phyloP scores from a whole-genome alignment of 1,140 invertebrate species.

The Drosophila bipectinata region DNA sequence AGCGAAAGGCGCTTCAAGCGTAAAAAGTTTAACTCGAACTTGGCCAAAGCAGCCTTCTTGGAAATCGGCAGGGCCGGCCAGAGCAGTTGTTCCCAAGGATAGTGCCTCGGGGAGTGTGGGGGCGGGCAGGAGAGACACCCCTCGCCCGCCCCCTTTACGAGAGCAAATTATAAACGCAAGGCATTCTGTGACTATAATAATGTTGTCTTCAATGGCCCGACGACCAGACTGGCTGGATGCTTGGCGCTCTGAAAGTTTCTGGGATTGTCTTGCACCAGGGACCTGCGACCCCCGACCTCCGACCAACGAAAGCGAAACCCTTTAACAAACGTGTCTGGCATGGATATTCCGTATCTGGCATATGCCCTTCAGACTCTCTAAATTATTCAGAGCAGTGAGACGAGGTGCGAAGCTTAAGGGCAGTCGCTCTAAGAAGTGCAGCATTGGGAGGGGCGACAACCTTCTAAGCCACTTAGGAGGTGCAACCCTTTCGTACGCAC shows the following conservation, averaged over 20 bases:
- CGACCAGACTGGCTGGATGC: slow-evolving; percentile 13
- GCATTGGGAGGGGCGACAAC: background rate
- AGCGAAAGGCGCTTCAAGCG: slow-evolving; percentile 68
- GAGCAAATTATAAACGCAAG: slow-evolving; percentile 68
- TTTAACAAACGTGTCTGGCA: slow-evolving; percentile 47
- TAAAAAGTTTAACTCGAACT: slow-evolving; percentile 73
- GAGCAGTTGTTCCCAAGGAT: slow-evolving; percentile 20
- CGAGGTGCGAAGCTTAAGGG: slow-evolving; percentile 1
- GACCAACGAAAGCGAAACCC: slow-evolving; percentile 36
- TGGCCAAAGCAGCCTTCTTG: slow-evolving; percentile 72
- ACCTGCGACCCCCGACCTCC: background rate
- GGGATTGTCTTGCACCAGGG: slow-evolving; percentile 15
- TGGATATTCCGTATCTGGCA: slow-evolving; percentile 26
- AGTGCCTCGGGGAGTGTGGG: background rate
- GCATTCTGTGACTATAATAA: slow-evolving; percentile 66
- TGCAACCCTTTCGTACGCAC: slow-evolving; percentile 11
- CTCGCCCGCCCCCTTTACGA: slow-evolving; percentile 18
- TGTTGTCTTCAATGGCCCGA: slow-evolving; percentile 35
- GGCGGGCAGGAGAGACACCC: background rate
- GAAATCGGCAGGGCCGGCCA: slow-evolving; percentile 61
- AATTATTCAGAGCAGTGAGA: slow-evolving; percentile 9
- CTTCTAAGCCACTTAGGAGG: slow-evolving; percentile 22
- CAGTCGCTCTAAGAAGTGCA: background rate
- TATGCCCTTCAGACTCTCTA: slow-evolving; percentile 18
- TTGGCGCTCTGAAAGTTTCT: slow-evolving; percentile 27